phyloP scores from a whole-genome alignment of 2,113 vertebrate genomes.

The Tetrax tetrax region DNA sequence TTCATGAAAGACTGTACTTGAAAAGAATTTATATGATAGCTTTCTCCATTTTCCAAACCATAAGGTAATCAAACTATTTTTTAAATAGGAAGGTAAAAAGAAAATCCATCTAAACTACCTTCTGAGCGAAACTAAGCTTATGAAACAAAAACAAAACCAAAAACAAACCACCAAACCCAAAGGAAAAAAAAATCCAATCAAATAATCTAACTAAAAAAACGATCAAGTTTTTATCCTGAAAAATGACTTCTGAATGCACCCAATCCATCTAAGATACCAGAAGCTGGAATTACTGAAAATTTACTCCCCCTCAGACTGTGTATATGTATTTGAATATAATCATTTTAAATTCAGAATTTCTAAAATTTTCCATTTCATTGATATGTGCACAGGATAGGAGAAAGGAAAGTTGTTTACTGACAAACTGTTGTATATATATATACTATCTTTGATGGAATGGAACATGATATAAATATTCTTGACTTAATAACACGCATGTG shows the following conservation, averaged over 20 bases:
- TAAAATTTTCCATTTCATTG: neutral
- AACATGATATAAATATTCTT: neutral
- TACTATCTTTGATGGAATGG: neutral
- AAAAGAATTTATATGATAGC: neutral
- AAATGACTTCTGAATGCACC: neutral
- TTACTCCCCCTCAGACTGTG: neutral
- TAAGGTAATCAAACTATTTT: neutral
- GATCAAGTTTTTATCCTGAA: neutral
- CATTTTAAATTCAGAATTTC: neutral
- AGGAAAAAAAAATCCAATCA: too few relatives aligned
- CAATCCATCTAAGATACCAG: neutral
- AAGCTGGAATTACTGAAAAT: neutral
- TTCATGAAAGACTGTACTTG: neutral
- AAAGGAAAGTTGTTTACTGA: neutral
- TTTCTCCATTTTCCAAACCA: neutral
- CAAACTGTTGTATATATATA: neutral
- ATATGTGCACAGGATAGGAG: neutral
- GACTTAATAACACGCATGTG: neutral
- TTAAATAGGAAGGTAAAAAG: neutral
- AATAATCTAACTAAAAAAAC: too few relatives aligned
- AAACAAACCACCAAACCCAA: too few relatives aligned
- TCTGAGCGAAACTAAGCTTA: neutral
- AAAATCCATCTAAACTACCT: neutral
- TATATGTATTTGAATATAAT: neutral
- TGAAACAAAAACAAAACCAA: neutral